Evolutionary conservation across 2,888 invertebrate genomes (phyloP), one percentile per base, ranked within the genome.

Genomic region (Steinernema carpocapsae): DNA sequence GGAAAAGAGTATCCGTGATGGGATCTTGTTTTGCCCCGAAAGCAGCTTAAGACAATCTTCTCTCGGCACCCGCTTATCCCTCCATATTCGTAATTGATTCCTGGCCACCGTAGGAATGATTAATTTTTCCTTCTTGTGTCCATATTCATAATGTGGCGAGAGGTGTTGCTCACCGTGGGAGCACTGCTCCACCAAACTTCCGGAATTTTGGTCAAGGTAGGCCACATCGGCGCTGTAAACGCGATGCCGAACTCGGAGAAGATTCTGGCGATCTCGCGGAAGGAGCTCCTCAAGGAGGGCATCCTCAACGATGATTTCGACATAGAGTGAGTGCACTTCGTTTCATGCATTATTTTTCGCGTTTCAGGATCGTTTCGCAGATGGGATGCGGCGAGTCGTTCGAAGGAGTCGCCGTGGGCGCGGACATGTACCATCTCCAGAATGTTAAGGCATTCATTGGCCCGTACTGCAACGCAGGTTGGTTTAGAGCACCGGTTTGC

Each of bases 391-490:
- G 86, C 14, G 86, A 86, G 26, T 74, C 85, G 7, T 86, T 82
- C 72, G 86, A 86, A 78, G 86, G 86, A 52, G 86, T 86, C 4
- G 86, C 86, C 2, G 85, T 86, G 22, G 86, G 84, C 7, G 86
- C 86, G 10, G 85, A 86, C 75, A 86, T 86, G 85, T 86, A 84
- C 72, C 85, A 86, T 70, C 80, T 82, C 45, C 86, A 85, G 76
- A 82, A 84, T 59, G 85, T 86, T 32, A 80, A 84, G 26, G 86
- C 82, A 6, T 86, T 86, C 76, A 81, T 86, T 59, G 86, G 86
- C 17, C 86, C 86, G 4, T 86, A 86, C 75, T 86, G 86, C 73
- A 86, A 85, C 72, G 80, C 85, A 10, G 83, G 83, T 83, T 12
- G 26, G 72, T 48, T 48, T n/a, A n/a, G n/a, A n/a, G n/a, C n/a